phyloP scores from a whole-genome alignment of 2,797 vertebrate genomes.

The Bradypodion ventrale region DNA sequence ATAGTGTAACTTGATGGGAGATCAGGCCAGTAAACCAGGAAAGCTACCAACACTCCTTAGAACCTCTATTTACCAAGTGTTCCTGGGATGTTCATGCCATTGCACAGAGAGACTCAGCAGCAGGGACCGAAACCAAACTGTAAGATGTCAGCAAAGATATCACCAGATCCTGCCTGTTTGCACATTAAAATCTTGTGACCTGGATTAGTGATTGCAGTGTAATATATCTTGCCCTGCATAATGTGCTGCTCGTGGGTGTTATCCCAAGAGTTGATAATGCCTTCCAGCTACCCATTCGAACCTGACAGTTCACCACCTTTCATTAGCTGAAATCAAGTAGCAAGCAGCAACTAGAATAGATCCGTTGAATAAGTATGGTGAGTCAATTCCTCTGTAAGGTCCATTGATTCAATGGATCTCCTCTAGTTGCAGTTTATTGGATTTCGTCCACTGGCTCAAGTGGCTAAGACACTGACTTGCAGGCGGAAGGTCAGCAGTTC shows the following conservation, averaged over 20 bases:
- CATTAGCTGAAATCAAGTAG: too few species aligned
- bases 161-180: neutral
- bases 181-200: neutral
- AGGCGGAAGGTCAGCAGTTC: too few species aligned
- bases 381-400: too few species aligned
- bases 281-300: neutral
- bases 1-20: neutral
- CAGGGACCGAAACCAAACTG: neutral
- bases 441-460: too few species aligned
- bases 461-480: too few species aligned
- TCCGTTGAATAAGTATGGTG: too few species aligned
- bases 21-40: constrained; percentile 4
- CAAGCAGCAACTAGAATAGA: too few species aligned
- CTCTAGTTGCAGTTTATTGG: neutral
- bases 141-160: neutral
- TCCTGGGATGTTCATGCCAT: neutral
- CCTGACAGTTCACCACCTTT: neutral
- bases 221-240: neutral
- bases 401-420: too few species aligned
- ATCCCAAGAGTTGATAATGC: neutral
- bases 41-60: neutral
- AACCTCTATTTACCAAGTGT: neutral
- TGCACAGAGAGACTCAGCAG: neutral
- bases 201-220: neutral
- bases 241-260: neutral